phyloP scores from a whole-genome alignment of 2,113 vertebrate genomes.

The Aegithalos caudatus region DNA sequence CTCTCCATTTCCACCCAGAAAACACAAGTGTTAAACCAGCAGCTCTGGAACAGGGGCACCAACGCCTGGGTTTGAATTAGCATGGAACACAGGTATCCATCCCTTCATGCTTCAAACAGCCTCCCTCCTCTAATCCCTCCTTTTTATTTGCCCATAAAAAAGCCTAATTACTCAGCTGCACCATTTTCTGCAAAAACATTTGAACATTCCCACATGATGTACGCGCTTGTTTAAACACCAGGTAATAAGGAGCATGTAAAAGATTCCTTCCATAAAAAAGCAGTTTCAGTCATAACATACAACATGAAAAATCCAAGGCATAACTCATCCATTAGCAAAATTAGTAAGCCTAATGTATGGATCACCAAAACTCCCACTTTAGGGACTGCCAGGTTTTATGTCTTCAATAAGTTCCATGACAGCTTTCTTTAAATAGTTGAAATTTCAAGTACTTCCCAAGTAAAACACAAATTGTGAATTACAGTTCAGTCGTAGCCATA shows the following conservation, averaged over 20 bases:
- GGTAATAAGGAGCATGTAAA: background rate
- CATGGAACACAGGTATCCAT: background rate
- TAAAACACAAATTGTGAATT: background rate
- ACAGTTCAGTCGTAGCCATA: background rate
- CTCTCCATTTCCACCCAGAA: too few species aligned
- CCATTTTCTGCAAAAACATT: background rate
- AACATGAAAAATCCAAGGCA: background rate
- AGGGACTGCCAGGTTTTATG: background rate
- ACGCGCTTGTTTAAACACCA: background rate
- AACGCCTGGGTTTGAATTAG: background rate
- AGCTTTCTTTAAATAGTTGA: background rate
- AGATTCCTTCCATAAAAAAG: background rate
- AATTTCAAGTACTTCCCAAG: background rate
- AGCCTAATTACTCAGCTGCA: background rate
- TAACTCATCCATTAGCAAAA: background rate
- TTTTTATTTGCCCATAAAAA: background rate
- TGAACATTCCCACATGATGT: background rate
- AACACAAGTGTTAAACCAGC: background rate
- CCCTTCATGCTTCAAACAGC: background rate
- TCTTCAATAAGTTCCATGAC: background rate
- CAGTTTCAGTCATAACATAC: background rate
- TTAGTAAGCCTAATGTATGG: background rate
- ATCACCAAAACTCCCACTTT: background rate
- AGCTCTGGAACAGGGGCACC: background rate
- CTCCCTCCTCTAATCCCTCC: background rate